Evolutionary conservation across 1,140 invertebrate species (phyloP), one percentile per base, ranked within the genome.

Genomic region (Bradynema listronoti): DNA sequence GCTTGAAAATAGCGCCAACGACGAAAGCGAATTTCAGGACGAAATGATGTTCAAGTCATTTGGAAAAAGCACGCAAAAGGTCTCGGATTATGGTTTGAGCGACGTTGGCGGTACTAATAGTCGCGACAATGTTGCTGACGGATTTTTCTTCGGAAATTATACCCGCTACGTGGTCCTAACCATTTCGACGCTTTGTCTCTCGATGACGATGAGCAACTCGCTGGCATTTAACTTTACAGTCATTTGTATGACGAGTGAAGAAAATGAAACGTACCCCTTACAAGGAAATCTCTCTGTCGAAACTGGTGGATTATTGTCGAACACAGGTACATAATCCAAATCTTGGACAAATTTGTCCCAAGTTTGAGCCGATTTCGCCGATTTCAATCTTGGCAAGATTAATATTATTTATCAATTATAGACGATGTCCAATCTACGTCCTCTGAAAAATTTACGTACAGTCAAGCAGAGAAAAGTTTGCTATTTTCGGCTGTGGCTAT

Each of bases 111-210:
- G n/a, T n/a, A n/a, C n/a, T n/a, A n/a, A n/a, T n/a, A n/a, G n/a
- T n/a, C n/a, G n/a, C n/a, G n/a, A n/a, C n/a, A n/a, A n/a, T n/a
- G n/a, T n/a, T n/a, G n/a, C n/a, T n/a, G n/a, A n/a, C n/a, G n/a
- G n/a, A n/a, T n/a, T n/a, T n/a, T n/a, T n/a, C n/a, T 61, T 61
- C 41, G 59, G 42, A 6, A 47, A 61, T 33, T 61, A 39, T 19
- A 61, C 59, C 5, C 51, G 59, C 4, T 61, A 61, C 39, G 46
- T 61, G 27, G 59, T 70, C 11, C 47, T 70, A 33, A 30, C 33
- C 11, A 19, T 70, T 9, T 56, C 69, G 4, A 58, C 56, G 4
- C 0, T 67, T 0, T 70, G 68, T 29, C 39, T 70, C n/a, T 62
- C 68, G 19, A 16, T 58, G 41, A 41, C 47, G 16, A 60, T 70